These are phyloP conservation scores for Larimichthys polyactis DNA, from an alignment of 2,113 vertebrate species.

Conservation along the genomic window DNA sequence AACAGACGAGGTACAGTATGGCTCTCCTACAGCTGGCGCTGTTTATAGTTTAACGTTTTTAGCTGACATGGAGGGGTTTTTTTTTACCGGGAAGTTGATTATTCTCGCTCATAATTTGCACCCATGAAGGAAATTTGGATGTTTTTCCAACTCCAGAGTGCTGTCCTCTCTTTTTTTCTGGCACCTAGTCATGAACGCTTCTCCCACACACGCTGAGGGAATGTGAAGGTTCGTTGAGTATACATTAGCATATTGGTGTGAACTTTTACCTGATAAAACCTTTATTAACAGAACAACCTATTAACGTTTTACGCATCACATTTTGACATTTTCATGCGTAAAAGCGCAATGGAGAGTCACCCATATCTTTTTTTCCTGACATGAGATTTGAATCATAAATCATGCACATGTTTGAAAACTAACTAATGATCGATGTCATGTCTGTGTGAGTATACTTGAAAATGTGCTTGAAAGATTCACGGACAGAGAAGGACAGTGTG, in stretches of 20 bases:
- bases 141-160: background rate
- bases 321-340: slow-evolving; percentile 17
- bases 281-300: background rate
- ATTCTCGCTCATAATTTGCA: background rate
- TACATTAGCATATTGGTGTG: slow-evolving; percentile 36
- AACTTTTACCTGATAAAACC: slow-evolving; percentile 8
- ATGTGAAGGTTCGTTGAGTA: slow-evolving; percentile 27
- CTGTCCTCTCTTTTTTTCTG: slow-evolving; percentile 27
- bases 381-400: too few relatives aligned
- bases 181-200: slow-evolving; percentile 36
- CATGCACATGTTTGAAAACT: background rate
- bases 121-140: background rate
- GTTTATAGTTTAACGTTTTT: background rate
- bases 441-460: too few relatives aligned
- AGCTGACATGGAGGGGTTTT: background rate
- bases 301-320: background rate
- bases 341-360: background rate
- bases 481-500: background rate
- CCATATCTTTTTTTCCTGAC: rapidly evolving
- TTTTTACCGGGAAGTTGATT: background rate
- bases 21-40: background rate
- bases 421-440: background rate
- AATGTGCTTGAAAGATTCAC: background rate
- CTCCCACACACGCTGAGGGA: slow-evolving; percentile 40
- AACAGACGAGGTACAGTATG: slow-evolving; percentile 83